Base-by-base conservation (phyloP, 2,888 invertebrate species). In the Dynastes maya region DNA sequence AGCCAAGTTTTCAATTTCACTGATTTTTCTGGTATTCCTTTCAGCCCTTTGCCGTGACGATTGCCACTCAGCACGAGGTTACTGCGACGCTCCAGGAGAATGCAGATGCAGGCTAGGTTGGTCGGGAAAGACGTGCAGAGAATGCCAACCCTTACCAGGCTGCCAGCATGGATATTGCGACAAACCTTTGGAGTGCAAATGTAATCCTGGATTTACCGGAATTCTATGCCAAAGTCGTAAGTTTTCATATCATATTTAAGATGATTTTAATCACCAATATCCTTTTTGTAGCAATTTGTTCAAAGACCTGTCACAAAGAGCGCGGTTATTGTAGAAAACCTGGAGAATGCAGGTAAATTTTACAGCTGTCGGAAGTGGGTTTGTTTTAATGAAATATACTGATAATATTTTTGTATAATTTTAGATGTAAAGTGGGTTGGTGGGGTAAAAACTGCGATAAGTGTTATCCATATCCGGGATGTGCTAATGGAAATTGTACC, bases 101-200 rank as follows among this genome's bases (percentile, higher is more conserved):
- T 97, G 97, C 89, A 89, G 95, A 84, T 98, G 98, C 88, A 93
- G 95, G 65, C 89, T 96, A n/a, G 98, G 98, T 76, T 98, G 97
- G 96, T 91, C 95, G 6, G 98, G 98, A 0, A 92, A 93, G 63
- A 94, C 93, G 11, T 98, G 98, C 88, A 93, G 94, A 83, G 93
- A 96, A 81, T 98, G 97, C 88, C 94, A 96, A 86, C 93, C 95
- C 2, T 90, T 97, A 84, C 97, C 98, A 0, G 97, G 97, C 82
- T 98, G 98, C 88, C 93, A 94, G 84, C 95, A 97, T 85, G 98
- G 98, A 9, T 95, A 93, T 85, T 98, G 98, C 88, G 93, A 94
- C 82, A 95, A 96, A 86, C 97, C 97, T 2, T 91, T 97, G 53
- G 96, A 98, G 88, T 98, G 98, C 90, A 94, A 94, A 86, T 98